Percentiles rank a stretch among this genome's conserved stretches.
Evolutionary conservation across 2,888 invertebrate genomes (phyloP).

Genomic region (Drosophila birchii): DNA sequence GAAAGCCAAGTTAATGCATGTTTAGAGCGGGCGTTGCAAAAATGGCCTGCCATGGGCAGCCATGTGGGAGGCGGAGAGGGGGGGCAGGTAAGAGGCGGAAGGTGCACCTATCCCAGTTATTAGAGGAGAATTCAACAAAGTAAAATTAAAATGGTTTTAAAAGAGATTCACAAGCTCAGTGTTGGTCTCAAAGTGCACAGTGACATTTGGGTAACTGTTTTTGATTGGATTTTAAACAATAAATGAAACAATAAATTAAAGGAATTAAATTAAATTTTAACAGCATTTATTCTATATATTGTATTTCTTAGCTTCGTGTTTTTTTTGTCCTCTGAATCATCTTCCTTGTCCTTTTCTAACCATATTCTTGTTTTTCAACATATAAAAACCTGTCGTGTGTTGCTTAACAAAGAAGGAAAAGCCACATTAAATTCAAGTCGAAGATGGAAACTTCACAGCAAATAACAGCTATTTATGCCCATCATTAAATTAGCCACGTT

Average conservation of each 20-base stretch:
- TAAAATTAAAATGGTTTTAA: constrained; percentile 29
- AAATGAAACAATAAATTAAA: background rate
- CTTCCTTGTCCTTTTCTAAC: background rate
- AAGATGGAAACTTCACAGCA: constrained; percentile 1
- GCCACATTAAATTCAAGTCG: constrained; percentile 3
- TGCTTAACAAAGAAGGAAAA: background rate
- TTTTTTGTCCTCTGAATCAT: background rate
- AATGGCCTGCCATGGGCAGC: background rate
- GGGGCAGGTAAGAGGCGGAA: constrained; percentile 11
- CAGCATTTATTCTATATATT: background rate
- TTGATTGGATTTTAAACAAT: background rate
- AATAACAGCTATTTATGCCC: constrained; percentile 16
- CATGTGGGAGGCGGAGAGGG: constrained; percentile 4
- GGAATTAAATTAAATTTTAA: background rate
- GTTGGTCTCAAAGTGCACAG: background rate
- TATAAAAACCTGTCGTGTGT: background rate
- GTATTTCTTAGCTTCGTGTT: background rate
- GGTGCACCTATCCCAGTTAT: constrained; percentile 30
- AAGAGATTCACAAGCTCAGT: constrained; percentile 17
- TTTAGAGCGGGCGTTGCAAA: constrained; percentile 17
- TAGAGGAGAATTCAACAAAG: constrained; percentile 39
- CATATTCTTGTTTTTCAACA: background rate
- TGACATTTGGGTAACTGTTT: background rate
- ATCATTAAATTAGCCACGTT: constrained; percentile 7
- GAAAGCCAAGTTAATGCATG: constrained; percentile 54